A percentile compares a stretch with the other conserved stretches of the same genome.
Conservation (phyloP, 2,888 invertebrate genomes). For the Octodonta nipae region DNA sequence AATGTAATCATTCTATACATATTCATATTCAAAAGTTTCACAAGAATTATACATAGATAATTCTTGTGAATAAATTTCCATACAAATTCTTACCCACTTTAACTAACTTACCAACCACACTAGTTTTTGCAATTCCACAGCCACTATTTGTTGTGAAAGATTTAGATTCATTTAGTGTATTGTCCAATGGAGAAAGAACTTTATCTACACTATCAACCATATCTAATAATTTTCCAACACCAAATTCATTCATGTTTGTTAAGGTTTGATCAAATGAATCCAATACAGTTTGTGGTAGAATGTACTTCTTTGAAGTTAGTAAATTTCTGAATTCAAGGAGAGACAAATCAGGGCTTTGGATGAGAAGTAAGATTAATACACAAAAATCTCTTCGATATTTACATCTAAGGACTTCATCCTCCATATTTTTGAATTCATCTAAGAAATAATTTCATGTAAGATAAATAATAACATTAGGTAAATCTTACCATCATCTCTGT, state of each 20-base stretch:
- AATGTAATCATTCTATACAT: too few species aligned
- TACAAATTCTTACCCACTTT: too few species aligned
- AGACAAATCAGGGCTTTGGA: slow-evolving; percentile 71
- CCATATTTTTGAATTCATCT: slow-evolving; percentile 37
- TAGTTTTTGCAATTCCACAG: slow-evolving; percentile 44
- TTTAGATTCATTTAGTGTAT: slow-evolving; percentile 10
- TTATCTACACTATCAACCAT: slow-evolving; percentile 26
- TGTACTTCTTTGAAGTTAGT: slow-evolving; percentile 49
- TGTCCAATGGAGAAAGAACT: slow-evolving; percentile 18
- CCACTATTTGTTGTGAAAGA: slow-evolving; percentile 7
- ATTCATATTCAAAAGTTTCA: slow-evolving; percentile 5
- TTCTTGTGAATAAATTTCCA: too few species aligned
- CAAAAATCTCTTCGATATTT: slow-evolving; percentile 65
- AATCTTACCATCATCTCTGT: slow-evolving; percentile 41
- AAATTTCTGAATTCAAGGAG: slow-evolving; percentile 52
- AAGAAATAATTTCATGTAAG: slow-evolving; percentile 20
- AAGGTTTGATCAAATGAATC: slow-evolving; percentile 47
- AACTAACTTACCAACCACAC: slow-evolving; percentile 46
- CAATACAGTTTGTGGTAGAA: slow-evolving; percentile 43
- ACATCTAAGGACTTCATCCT: slow-evolving; percentile 41
- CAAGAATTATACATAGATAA: slow-evolving; percentile 2
- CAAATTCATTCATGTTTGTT: slow-evolving; percentile 43
- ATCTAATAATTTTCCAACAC: slow-evolving; percentile 32
- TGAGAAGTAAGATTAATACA: slow-evolving; percentile 62
- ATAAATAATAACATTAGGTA: not conserved